Conservation (phyloP, 1,140 invertebrate genomes). For the Aphaenogaster floridana region DNA sequence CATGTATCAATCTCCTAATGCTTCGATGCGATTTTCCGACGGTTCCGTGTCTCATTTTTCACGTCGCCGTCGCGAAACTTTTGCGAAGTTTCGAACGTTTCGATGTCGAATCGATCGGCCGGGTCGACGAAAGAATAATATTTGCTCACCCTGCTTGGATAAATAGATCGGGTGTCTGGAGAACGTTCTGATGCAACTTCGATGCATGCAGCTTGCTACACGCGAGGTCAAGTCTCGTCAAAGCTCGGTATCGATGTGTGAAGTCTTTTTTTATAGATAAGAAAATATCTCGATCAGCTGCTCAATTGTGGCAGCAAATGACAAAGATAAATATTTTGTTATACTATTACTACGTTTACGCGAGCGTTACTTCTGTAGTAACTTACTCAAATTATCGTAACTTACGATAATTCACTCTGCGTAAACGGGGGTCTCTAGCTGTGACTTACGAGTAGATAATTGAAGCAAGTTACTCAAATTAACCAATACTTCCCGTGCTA, state of each 20-base stretch:
- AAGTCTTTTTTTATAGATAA: neutral
- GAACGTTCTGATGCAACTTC: slow-evolving; percentile 8
- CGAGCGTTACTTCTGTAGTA: no score
- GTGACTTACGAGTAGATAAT: no score
- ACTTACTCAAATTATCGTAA: no score
- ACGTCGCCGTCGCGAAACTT: slow-evolving; percentile 43
- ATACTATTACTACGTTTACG: no score
- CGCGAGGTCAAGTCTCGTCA: neutral
- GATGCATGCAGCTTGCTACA: slow-evolving; percentile 22
- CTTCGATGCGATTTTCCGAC: slow-evolving; percentile 41
- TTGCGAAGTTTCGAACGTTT: slow-evolving; percentile 24
- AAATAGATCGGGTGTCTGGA: slow-evolving; percentile 16
- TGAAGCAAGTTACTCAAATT: no score
- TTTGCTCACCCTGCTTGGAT: slow-evolving; percentile 27
- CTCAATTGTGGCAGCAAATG: neutral
- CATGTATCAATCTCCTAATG: slow-evolving; percentile 71
- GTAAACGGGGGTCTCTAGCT: no score
- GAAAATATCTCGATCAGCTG: slow-evolving; percentile 10
- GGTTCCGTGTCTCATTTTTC: slow-evolving; percentile 37
- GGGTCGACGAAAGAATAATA: slow-evolving; percentile 36
- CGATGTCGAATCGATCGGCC: slow-evolving; percentile 26
- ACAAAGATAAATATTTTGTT: neutral
- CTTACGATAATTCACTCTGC: no score
- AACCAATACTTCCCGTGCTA: no score
- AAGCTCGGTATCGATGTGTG: neutral